A percentile compares a stretch with the other conserved stretches of the same genome.
Evolutionary conservation across 2,797 vertebrate species (phyloP).

Genomic region (Lindbergichthys nudifrons): DNA sequence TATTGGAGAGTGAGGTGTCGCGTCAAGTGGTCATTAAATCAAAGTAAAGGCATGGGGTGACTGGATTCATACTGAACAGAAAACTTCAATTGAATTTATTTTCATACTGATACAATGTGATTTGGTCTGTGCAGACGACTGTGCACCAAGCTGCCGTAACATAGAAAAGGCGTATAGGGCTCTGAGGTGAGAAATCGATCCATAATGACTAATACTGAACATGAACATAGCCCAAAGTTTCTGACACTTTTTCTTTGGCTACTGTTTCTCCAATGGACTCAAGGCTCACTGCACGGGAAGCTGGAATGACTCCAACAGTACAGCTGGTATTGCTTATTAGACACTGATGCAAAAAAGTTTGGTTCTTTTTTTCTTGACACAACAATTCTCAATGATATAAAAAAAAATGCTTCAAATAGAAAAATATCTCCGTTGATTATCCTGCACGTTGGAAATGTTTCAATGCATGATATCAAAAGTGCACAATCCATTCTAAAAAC

Average conservation of each 20-base stretch:
- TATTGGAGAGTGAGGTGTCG: slow-evolving; percentile 15
- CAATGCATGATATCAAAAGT: slow-evolving; percentile 79
- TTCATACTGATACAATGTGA: slow-evolving; percentile 40
- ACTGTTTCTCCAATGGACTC: slow-evolving; percentile 51
- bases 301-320: slow-evolving; percentile 66
- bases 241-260: slow-evolving; percentile 73
- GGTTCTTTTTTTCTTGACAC: slow-evolving; percentile 55
- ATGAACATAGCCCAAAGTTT: slow-evolving; percentile 39
- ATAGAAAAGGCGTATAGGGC: slow-evolving; percentile 68
- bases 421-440: slow-evolving; percentile 85
- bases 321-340: slow-evolving; percentile 80
- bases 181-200: slow-evolving; percentile 65
- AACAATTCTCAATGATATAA: slow-evolving; percentile 53
- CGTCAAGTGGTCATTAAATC: slow-evolving; percentile 44
- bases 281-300: slow-evolving; percentile 54
- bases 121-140: slow-evolving; percentile 71
- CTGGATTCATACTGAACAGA: slow-evolving; percentile 46
- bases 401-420: slow-evolving; percentile 75
- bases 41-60: slow-evolving; percentile 72
- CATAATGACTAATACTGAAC: slow-evolving; percentile 72
- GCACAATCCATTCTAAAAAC: slow-evolving; percentile 67
- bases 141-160: slow-evolving; percentile 79
- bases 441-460: slow-evolving; percentile 71
- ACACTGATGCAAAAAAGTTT: slow-evolving; percentile 74
- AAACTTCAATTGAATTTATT: slow-evolving; percentile 34